These are phyloP conservation scores for Gallinago stenura DNA, from an alignment of 2,797 vertebrate species.

Conservation along the genomic window DNA sequence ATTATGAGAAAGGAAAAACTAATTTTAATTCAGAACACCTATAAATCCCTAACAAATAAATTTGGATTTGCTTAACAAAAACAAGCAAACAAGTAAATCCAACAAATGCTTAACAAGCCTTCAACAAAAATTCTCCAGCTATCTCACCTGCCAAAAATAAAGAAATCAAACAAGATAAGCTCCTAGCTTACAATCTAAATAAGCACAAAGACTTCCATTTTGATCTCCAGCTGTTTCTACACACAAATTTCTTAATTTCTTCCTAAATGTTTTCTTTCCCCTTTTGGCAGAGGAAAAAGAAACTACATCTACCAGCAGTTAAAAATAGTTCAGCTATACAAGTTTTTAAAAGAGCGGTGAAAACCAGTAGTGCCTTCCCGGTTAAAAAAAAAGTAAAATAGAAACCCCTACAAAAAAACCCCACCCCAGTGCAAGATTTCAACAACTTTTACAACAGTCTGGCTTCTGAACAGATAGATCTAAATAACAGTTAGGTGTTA, in stretches of 20 bases:
- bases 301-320: not conserved
- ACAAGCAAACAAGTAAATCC: not conserved
- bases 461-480: not conserved
- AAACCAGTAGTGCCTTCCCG: not conserved
- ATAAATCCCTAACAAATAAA: not conserved
- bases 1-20: not conserved
- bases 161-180: not conserved
- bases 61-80: not conserved
- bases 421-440: not conserved
- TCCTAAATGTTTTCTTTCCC: not conserved
- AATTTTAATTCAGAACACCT: not conserved
- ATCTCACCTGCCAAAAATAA: not conserved
- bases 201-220: not conserved
- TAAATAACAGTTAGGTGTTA: not conserved
- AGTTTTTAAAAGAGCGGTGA: not conserved
- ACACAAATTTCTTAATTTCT: not conserved
- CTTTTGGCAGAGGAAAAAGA: not conserved
- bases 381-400: not conserved
- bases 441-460: not conserved
- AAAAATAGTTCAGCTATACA: not conserved
- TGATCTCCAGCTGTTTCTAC: not conserved
- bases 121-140: not conserved
- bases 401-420: too few species aligned
- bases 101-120: not conserved
- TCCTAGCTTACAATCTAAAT: not conserved